phyloP scores from a whole-genome alignment of 2,113 vertebrate genomes.

The Eupsittula cactorum region DNA sequence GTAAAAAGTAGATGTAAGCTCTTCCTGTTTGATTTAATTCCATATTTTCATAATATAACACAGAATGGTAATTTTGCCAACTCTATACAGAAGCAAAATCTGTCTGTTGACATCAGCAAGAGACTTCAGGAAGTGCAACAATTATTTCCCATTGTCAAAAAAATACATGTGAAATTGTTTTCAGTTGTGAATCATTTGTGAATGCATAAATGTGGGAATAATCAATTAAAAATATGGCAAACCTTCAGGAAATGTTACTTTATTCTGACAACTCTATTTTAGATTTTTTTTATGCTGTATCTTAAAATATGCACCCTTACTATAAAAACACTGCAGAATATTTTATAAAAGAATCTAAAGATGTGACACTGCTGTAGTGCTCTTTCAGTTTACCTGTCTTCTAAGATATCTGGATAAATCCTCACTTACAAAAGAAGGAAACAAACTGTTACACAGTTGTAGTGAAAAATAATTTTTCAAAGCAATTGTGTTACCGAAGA shows the following conservation, averaged over 20 bases:
- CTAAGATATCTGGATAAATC: not conserved
- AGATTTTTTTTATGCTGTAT: not conserved
- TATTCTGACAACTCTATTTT: not conserved
- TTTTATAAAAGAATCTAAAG: not conserved
- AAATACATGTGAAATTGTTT: not conserved
- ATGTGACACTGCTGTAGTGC: accelerated
- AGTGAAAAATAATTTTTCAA: not conserved
- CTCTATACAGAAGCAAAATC: not conserved
- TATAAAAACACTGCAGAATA: not conserved
- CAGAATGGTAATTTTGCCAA: not conserved
- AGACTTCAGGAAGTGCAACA: not conserved
- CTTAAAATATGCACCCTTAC: not conserved
- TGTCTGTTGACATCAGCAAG: not conserved
- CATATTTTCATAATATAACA: accelerated
- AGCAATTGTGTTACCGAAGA: not conserved
- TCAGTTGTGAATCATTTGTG: not conserved
- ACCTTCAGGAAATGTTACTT: not conserved
- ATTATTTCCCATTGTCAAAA: not conserved
- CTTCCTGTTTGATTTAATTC: not conserved
- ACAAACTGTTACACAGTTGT: not conserved
- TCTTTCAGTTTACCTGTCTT: not conserved
- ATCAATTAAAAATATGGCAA: not conserved
- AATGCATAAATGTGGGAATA: not conserved
- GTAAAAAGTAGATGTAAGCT: not conserved
- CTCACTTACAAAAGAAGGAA: not conserved